Evolutionary conservation across 2,113 vertebrate species (phyloP), one percentile per base, ranked within the genome.

Genomic region (Chionodraco myersi): DNA sequence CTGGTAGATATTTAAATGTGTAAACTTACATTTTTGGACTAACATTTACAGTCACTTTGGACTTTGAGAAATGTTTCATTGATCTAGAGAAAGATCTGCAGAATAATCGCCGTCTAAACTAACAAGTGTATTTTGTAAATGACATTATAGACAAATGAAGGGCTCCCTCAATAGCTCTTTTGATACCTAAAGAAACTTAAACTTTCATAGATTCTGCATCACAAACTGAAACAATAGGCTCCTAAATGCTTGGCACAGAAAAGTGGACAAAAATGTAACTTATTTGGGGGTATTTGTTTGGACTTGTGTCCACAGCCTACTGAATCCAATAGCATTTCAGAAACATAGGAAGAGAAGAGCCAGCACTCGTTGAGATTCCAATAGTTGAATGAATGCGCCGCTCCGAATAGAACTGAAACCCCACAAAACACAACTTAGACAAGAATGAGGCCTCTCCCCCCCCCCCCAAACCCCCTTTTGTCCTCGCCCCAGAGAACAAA

Each of bases 171-270:
- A 36, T 6, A 36, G 14, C n/a, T 69, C 48, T 14, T n/a, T 44
- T 8, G 30, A 44, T 52, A 16, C 61, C 48, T 54, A 12, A 53
- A 36, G 14, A 59, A 12, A 16, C 21, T 54, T 2, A 21, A 0
- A 10, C 36, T 47, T 61, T 36, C 48, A 80, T 21, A 44, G 70
- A 85, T 56, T 79, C 74, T 61, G 18, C 71, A 76, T 71, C 21
- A 69, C 73, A 60, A 65, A 81, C 52, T 77, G 54, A 82, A 85
- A 82, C 65, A 77, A 67, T 72, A 58, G 69, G 48, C 68, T 83
- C 75, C 47, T 51, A 61, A 79, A 62, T 3, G 26, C 26, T 30
- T 30, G 26, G 5, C 2, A 3, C 65, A 10, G 10, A 45, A 47
- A 53, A 61, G 26, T 9, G 13, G 0, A 34, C 10, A 16, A 2